A percentile compares a stretch with the other conserved stretches of the same genome.
phyloP scores from a whole-genome alignment of 2,888 invertebrate genomes.

The Pachymerium ferrugineum region DNA sequence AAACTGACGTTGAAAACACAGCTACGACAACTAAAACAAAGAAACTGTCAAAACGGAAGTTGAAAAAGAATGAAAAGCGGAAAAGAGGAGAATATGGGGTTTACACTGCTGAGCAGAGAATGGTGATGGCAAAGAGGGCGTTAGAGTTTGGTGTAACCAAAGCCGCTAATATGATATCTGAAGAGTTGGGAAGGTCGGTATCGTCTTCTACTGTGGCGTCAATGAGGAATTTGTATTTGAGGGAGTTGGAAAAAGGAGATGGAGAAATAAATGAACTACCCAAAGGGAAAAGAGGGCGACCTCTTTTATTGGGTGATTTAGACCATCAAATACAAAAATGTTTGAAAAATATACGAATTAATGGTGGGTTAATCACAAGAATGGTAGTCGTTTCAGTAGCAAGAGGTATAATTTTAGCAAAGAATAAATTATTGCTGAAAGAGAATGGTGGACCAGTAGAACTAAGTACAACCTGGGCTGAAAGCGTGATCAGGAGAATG shows the following conservation, averaged over 20 bases:
- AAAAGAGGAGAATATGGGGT: conserved; percentile 17
- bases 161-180: conserved; percentile 14
- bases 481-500: conserved; percentile 21
- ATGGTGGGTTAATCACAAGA: conserved; percentile 20
- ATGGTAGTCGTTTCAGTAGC: conserved; percentile 28
- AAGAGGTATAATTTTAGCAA: not conserved
- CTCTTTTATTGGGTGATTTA: not conserved
- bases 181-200: not conserved
- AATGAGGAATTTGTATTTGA: conserved; percentile 20
- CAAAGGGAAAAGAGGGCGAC: conserved; percentile 23
- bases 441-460: conserved; percentile 28
- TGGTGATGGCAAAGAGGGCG: conserved; percentile 22
- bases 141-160: conserved; percentile 28
- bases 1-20: not conserved
- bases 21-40: not conserved
- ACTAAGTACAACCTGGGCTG: conserved; percentile 28
- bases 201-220: conserved; percentile 25
- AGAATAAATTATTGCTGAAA: conserved; percentile 20
- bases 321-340: conserved; percentile 25
- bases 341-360: conserved; percentile 1
- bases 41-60: not conserved
- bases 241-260: not conserved
- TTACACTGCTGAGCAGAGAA: conserved; percentile 24
- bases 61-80: not conserved
- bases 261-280: conserved; percentile 25